Evolutionary conservation across 2,113 vertebrate species (phyloP), one percentile per base, ranked within the genome.

Genomic region (Tenrec ecaudatus): DNA sequence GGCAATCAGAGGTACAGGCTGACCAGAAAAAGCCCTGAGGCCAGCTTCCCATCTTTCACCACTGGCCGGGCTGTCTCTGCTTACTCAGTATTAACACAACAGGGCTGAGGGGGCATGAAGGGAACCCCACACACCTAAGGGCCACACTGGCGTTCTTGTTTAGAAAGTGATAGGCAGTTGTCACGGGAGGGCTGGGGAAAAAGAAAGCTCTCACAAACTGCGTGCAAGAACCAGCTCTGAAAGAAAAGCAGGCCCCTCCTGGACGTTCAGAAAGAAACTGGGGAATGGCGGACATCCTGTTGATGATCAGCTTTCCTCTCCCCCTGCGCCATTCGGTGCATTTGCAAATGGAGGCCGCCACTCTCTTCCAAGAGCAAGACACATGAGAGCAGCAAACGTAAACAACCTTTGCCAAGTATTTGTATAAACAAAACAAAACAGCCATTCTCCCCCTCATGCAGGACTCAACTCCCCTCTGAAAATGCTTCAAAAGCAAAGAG

Each of bases 1-100:
- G 98, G 98, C 98, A 99, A 99, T 99, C 98, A 98, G 97, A 98
- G 97, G 96, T 95, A 97, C 97, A 96, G 97, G 94, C 95, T 98
- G 98, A 98, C 96, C 96, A 98, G 93, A 96, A 98, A 98, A 98
- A 97, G 98, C 98, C 98, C 98, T 78, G 89, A 79, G 98, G 99
- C 98, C 95, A 97, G 96, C 96, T 96, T 97, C 98, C 98, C 98
- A 97, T 98, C 98, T 98, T 98, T 97, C 97, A 98, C 97, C 97
- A 98, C 96, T 92, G 97, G 97, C 89, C 97, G 97, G 96, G 95
- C 98, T 98, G 98, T 97, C 98, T 98, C 98, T 96, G 97, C 95
- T 96, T 98, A 97, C 96, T 97, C 97, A 96, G 71, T 98, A 97
- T 96, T 97, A 98, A 98, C 97, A 97, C 96, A 97, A 97, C 80